Percentiles rank a stretch among this genome's conserved stretches.
phyloP scores from a whole-genome alignment of 2,113 vertebrate species.

The Tachuris rubrigastra region DNA sequence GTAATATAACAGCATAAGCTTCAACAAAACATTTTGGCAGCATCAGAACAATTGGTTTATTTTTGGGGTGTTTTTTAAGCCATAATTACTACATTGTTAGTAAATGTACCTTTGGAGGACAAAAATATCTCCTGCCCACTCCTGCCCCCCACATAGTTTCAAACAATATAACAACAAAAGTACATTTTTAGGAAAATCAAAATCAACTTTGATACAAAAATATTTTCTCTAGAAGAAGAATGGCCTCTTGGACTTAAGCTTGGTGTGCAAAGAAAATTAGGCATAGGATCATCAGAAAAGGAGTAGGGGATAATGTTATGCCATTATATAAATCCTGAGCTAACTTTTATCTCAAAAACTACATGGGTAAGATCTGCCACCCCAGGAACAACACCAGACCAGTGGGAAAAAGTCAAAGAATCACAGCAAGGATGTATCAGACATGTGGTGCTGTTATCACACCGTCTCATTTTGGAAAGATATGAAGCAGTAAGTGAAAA shows the following conservation, averaged over 20 bases:
- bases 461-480: rapidly evolving
- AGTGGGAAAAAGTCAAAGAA: background rate
- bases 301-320: background rate
- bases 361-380: background rate
- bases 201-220: background rate
- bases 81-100: background rate
- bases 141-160: background rate
- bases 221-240: background rate
- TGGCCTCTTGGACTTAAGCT: background rate
- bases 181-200: background rate
- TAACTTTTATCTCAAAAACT: background rate
- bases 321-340: background rate
- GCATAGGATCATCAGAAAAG: background rate
- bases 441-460: background rate
- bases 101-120: background rate
- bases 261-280: background rate
- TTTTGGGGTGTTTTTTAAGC: rapidly evolving
- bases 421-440: background rate
- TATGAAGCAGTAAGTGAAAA: background rate
- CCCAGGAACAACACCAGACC: background rate
- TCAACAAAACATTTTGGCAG: background rate
- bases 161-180: background rate
- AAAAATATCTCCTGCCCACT: background rate
- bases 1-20: background rate
- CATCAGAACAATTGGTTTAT: background rate